These are phyloP conservation scores for Anoplopoma fimbria DNA, from an alignment of 2,113 vertebrate genomes.

Conservation along the genomic window DNA sequence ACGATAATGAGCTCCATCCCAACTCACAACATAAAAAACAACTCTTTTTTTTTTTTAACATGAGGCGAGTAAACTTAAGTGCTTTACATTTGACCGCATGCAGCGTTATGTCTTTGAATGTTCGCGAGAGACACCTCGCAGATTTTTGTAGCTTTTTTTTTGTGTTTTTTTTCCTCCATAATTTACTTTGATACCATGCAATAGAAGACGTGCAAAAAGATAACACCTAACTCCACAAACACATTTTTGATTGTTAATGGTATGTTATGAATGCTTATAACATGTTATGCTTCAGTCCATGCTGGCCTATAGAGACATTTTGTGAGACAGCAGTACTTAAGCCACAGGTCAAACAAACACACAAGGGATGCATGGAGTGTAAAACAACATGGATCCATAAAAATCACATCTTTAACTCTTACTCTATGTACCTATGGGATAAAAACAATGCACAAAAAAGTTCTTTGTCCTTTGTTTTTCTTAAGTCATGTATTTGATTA, in stretches of 20 bases:
- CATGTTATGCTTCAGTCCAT: conserved; percentile 87
- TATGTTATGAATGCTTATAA: conserved; percentile 88
- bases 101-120: conserved; percentile 83
- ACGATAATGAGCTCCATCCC: conserved; percentile 81
- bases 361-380: conserved; percentile 85
- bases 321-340: conserved; percentile 87
- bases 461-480: conserved; percentile 82
- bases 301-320: conserved; percentile 87
- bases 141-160: conserved; percentile 68
- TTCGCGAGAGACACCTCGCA: conserved; percentile 78
- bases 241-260: conserved; percentile 87
- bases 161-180: conserved; percentile 78
- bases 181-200: conserved; percentile 88
- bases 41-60: conserved; percentile 61
- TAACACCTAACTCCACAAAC: conserved; percentile 88
- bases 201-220: conserved; percentile 89
- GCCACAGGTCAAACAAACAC: conserved; percentile 87
- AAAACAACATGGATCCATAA: conserved; percentile 86
- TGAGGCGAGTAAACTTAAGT: conserved; percentile 82
- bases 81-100: conserved; percentile 84
- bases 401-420: conserved; percentile 85
- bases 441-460: conserved; percentile 84
- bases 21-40: conserved; percentile 74
- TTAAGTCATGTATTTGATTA: conserved; percentile 83
- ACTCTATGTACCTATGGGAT: conserved; percentile 86